Evolutionary conservation across 1,140 invertebrate species (phyloP).

Genomic region (Paracyclopina nana): DNA sequence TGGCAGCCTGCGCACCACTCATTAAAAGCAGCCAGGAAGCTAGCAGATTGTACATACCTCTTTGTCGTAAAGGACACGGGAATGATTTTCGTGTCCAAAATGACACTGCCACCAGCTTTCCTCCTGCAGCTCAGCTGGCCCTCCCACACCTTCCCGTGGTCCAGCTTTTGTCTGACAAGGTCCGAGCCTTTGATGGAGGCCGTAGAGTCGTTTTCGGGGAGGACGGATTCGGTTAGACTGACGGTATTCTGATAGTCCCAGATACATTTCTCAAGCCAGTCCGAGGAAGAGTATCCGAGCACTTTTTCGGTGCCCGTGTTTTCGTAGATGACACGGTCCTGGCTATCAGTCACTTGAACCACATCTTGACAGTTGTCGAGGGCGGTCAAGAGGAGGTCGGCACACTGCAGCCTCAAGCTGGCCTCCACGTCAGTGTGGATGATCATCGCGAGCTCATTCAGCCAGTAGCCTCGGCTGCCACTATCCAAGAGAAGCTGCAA

Average conservation of each 20-base stretch:
- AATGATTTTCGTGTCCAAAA: conserved; percentile 48
- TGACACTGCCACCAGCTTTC: conserved; percentile 57
- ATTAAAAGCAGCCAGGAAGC: not conserved
- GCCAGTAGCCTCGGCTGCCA: conserved; percentile 40
- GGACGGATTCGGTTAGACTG: not conserved
- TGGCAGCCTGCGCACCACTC: not conserved
- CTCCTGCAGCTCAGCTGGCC: conserved; percentile 57
- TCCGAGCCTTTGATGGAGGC: conserved; percentile 28
- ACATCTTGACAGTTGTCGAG: conserved; percentile 62
- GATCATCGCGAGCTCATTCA: conserved; percentile 48
- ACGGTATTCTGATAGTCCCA: not conserved
- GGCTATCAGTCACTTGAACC: conserved; percentile 63
- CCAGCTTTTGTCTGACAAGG: conserved; percentile 41
- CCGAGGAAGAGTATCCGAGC: conserved; percentile 13
- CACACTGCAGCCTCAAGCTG: conserved; percentile 33
- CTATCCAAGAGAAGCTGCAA: conserved; percentile 48
- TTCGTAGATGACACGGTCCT: conserved; percentile 38
- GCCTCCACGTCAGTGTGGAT: conserved; percentile 42
- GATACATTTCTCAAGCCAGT: conserved; percentile 2
- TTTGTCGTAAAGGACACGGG: conserved; percentile 30
- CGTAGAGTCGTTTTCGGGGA: not conserved
- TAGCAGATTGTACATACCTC: not conserved
- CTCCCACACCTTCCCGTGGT: conserved; percentile 61
- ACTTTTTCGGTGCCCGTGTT: conserved; percentile 36
- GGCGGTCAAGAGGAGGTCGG: conserved; percentile 57